These are phyloP conservation scores for Drosophila orena DNA, from an alignment of 1,140 invertebrate genomes.

Conservation along the genomic window DNA sequence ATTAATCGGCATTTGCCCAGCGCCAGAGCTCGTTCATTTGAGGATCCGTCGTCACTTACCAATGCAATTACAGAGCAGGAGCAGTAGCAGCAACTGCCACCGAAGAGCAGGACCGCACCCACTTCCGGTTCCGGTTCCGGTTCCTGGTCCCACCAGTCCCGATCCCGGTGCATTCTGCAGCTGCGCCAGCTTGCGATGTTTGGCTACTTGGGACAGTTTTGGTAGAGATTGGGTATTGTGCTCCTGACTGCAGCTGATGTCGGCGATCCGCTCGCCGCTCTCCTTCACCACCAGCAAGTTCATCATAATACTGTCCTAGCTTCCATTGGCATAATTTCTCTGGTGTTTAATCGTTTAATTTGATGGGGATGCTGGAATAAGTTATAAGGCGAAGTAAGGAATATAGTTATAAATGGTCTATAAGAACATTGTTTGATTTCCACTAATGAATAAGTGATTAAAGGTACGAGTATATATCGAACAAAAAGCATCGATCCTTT, in stretches of 20 bases:
- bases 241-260: constrained; percentile 27
- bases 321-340: constrained; percentile 51
- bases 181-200: constrained; percentile 54
- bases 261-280: constrained; percentile 58
- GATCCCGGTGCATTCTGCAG: constrained; percentile 19
- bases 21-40: constrained; percentile 11
- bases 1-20: constrained; percentile 36
- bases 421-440: no score
- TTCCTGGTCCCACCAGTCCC: constrained; percentile 1
- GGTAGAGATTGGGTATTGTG: constrained; percentile 1
- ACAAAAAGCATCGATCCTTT: no score
- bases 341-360: background rate
- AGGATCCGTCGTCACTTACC: constrained; percentile 53
- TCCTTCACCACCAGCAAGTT: constrained; percentile 47
- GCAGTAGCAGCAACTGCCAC: constrained; percentile 57
- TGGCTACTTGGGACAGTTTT: background rate
- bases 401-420: no score
- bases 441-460: no score
- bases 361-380: constrained; percentile 1
- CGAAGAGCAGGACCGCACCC: constrained; percentile 24
- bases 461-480: no score
- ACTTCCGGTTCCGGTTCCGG: constrained; percentile 16
- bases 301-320: constrained; percentile 59
- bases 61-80: constrained; percentile 74
- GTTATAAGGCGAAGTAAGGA: no score